phyloP scores from a whole-genome alignment of 2,113 vertebrate genomes.

The Petroica traversi region DNA sequence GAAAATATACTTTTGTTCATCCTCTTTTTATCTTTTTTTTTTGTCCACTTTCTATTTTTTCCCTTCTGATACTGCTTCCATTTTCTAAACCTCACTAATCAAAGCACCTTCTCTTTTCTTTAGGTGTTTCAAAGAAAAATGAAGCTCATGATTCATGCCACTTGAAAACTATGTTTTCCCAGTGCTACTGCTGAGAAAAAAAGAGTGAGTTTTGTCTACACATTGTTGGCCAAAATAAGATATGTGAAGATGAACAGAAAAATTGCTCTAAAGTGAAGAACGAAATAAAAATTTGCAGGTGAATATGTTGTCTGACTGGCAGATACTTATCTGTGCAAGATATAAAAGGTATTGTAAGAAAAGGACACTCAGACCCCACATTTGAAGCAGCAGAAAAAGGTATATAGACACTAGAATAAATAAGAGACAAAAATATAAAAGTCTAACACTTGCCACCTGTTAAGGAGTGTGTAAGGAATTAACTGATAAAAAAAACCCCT shows the following conservation, averaged over 20 bases:
- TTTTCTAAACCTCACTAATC: slow-evolving; percentile 64
- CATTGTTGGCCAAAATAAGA: background rate
- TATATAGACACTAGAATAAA: background rate
- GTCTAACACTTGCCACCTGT: background rate
- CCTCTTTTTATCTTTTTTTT: slow-evolving; percentile 59
- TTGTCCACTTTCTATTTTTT: slow-evolving; percentile 43
- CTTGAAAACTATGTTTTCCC: background rate
- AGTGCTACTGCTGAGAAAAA: background rate
- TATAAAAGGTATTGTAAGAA: background rate
- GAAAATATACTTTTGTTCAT: background rate
- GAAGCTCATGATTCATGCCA: background rate
- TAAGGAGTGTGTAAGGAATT: background rate
- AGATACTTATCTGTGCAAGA: background rate
- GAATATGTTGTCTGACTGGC: background rate
- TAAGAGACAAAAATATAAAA: background rate
- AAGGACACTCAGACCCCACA: background rate
- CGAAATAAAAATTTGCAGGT: background rate
- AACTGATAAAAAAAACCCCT: background rate
- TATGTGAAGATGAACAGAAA: background rate
- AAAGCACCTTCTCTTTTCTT: slow-evolving; percentile 66
- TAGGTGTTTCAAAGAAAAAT: slow-evolving; percentile 51
- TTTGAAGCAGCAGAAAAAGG: background rate
- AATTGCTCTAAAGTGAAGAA: background rate
- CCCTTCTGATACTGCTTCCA: slow-evolving; percentile 38
- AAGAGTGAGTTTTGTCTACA: background rate